Conservation (phyloP, 2,797 vertebrate genomes). For the Cephalopachus bancanus region DNA sequence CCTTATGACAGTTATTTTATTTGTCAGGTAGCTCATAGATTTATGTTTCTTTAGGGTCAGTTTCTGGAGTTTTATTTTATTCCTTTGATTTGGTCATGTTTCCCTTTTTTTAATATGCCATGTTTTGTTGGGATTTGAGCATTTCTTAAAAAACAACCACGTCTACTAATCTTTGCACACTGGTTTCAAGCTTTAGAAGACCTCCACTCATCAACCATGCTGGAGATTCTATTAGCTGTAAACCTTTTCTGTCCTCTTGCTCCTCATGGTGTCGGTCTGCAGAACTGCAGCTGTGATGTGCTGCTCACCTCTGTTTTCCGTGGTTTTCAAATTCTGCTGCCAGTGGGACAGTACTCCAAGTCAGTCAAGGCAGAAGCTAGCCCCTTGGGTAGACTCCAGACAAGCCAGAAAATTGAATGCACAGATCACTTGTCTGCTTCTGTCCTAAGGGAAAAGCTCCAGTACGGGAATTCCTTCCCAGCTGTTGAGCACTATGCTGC, state of each 20-base stretch:
- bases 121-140: background rate
- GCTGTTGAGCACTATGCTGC: background rate
- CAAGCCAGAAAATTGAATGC: background rate
- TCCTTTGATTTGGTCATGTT: too few species aligned
- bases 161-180: too few species aligned
- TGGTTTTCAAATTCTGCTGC: background rate
- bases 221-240: background rate
- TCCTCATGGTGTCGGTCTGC: background rate
- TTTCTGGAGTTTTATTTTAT: background rate
- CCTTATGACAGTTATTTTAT: background rate
- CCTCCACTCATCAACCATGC: background rate
- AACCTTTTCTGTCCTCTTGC: background rate
- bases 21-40: background rate
- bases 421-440: background rate
- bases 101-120: background rate
- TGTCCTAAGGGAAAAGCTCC: background rate
- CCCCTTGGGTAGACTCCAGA: background rate
- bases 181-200: background rate
- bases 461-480: background rate
- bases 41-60: background rate
- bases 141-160: background rate
- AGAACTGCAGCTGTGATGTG: background rate
- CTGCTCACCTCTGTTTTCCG: background rate
- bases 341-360: background rate
- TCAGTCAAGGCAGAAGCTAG: background rate